Conservation (phyloP, 2,797 vertebrate species). For the Pseudocheirus occidentalis region DNA sequence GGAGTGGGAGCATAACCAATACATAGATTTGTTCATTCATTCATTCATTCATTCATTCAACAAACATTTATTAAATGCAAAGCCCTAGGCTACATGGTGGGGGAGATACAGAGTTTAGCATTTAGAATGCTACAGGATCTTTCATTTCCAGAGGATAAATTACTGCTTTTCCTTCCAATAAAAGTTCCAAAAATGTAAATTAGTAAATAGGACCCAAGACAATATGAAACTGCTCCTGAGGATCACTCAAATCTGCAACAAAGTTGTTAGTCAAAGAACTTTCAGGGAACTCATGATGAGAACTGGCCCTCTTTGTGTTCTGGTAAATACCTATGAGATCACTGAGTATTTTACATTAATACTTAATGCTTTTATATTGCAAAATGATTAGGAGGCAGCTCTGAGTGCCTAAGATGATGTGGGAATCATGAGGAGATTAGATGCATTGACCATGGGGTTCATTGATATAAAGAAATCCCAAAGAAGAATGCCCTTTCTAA, state of each 20-base stretch:
- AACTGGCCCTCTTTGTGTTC: background rate
- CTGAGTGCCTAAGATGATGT: background rate
- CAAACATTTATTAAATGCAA: background rate
- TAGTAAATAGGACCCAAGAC: background rate
- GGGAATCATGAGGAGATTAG: background rate
- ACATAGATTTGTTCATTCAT: background rate
- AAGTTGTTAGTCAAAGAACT: background rate
- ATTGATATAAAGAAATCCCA: background rate
- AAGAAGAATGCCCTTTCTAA: background rate
- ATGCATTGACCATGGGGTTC: background rate
- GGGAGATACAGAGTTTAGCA: background rate
- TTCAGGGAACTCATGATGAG: background rate
- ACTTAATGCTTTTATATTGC: background rate
- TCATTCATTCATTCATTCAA: background rate
- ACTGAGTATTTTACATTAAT: background rate
- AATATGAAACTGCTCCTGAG: background rate
- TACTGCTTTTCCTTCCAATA: background rate
- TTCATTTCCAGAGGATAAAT: background rate
- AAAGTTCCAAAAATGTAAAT: background rate
- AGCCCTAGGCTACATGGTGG: background rate
- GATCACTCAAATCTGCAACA: background rate
- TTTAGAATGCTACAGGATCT: background rate
- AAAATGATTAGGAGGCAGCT: background rate
- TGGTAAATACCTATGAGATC: background rate
- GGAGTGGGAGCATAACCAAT: background rate